These are phyloP conservation scores for Centropus bengalensis DNA, from an alignment of 2,113 vertebrate species.

Conservation along the genomic window DNA sequence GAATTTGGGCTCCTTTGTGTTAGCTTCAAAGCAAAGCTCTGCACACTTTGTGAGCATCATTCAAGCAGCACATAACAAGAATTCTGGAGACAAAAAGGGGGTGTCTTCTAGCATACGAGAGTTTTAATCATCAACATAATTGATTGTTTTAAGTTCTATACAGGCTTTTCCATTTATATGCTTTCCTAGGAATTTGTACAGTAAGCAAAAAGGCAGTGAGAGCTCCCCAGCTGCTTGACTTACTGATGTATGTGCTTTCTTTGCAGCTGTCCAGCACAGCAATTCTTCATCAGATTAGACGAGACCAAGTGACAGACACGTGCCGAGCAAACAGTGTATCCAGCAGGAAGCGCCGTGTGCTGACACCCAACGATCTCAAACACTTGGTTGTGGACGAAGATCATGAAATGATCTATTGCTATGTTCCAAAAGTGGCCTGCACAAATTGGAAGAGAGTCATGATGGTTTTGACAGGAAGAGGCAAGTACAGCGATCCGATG, in stretches of 20 bases:
- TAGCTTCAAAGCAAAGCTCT: not conserved
- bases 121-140: not conserved
- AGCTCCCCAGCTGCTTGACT: not conserved
- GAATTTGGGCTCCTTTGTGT: not conserved
- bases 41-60: not conserved
- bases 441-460: constrained; percentile 99
- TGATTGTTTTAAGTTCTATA: not conserved
- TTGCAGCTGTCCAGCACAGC: constrained; percentile 86
- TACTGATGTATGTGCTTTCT: constrained; percentile 54
- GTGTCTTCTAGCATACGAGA: not conserved
- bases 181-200: not conserved
- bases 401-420: constrained; percentile 97
- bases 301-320: constrained; percentile 89
- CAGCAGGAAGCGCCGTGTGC: constrained; percentile 89
- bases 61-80: not conserved
- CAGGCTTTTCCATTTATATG: not conserved
- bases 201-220: not conserved
- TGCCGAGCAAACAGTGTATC: constrained; percentile 86
- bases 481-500: constrained; percentile 96
- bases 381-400: constrained; percentile 97
- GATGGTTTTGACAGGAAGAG: constrained; percentile 95
- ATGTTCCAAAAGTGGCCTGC: constrained; percentile 98
- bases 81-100: not conserved
- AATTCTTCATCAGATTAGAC: constrained; percentile 88
- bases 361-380: constrained; percentile 92